Percentiles rank a stretch among this genome's conserved stretches.
These are phyloP conservation scores for Pteronura brasiliensis DNA, from an alignment of 2,113 vertebrate species.

Conservation along the genomic window DNA sequence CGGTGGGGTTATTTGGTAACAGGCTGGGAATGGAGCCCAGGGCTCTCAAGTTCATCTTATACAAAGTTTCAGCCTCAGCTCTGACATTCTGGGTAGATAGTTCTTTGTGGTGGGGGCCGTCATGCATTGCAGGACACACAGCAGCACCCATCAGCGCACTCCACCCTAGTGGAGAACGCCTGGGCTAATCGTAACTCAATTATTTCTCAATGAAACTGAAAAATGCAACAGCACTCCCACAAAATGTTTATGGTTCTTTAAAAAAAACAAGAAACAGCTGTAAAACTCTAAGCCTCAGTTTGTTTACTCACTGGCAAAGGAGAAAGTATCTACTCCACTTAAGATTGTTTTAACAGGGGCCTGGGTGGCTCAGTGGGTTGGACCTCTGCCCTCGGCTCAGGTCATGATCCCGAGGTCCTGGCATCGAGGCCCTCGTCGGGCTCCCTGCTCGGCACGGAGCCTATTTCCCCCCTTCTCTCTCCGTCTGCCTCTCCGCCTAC, in stretches of 20 bases:
- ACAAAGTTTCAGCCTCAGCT: background rate
- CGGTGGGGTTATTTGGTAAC: background rate
- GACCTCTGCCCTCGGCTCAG: no score
- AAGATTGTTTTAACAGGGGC: background rate
- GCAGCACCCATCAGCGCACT: background rate
- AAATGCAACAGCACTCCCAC: background rate
- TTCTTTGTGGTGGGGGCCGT: background rate
- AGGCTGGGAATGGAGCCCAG: background rate
- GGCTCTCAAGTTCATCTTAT: background rate
- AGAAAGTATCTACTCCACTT: background rate
- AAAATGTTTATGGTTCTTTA: background rate
- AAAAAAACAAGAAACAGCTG: background rate
- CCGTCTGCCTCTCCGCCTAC: no score
- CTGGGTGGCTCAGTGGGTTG: no score
- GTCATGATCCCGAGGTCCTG: no score
- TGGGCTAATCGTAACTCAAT: background rate
- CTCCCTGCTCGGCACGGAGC: no score
- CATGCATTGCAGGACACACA: accelerated
- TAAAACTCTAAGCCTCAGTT: background rate
- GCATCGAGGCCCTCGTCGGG: no score
- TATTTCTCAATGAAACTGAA: background rate
- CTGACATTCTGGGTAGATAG: background rate
- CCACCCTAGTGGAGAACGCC: background rate
- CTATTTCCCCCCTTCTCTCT: no score
- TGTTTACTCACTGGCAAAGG: background rate